Evolutionary conservation across 1,140 invertebrate genomes (phyloP), one percentile per base, ranked within the genome.

Genomic region (Glomeris maerens): DNA sequence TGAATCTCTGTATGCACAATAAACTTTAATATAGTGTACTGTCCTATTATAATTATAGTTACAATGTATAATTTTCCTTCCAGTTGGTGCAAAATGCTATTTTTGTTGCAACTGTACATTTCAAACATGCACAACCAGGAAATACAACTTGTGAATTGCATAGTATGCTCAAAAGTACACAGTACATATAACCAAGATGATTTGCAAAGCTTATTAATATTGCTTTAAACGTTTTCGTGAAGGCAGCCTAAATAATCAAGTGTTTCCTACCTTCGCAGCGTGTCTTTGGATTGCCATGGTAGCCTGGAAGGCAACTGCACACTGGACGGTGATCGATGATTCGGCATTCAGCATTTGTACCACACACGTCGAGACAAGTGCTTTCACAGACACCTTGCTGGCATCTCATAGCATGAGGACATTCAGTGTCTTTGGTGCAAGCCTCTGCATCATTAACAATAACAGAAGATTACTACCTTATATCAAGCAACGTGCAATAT

Each of bases 251-350:
- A 42, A 42, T 21, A 5, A 42, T 21, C 20, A 5, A 5, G 17
- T 42, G 40, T 17, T 42, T 42, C 40, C 40, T 42, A 42, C 40
- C 40, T 42, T 7, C 25, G 20, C 40, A 42, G 5, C 40, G 4
- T 5, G 40, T 17, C 5, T 4, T 5, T 42, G 60, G 17, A 55
- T 42, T 22, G 55, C 60, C 44, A 57, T 54, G 36, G 26, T 57
- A 57, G 14, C 81, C 79, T 42, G 78, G 62, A 49, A 77, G 72
- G 55, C 75, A 78, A 25, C 74, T 72, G 62, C 82, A 84, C 65
- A 84, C 79, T 42, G 82, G 79, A 52, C 79, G 67, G 59, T 83
- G 85, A 3, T 5, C 4, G 4, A 50, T 22, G 2, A 50, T 42
- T 44, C 41, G 25, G 40, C 49, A 50, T 4, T 47, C n/a, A 42